phyloP scores from a whole-genome alignment of 1,140 invertebrate species.

The Formica selysi region DNA sequence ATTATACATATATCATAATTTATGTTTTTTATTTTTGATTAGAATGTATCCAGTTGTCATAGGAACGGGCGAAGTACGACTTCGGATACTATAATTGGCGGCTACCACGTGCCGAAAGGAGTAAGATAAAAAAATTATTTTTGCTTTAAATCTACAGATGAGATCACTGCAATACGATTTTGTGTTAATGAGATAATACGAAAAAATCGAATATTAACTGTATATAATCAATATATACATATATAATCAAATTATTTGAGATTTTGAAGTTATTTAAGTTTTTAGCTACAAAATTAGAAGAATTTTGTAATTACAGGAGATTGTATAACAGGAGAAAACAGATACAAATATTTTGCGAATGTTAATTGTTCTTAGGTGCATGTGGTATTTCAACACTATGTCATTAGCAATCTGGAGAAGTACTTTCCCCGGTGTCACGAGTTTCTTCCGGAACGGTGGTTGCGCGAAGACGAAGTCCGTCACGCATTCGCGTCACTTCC shows the following conservation, averaged over 20 bases:
- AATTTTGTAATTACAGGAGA: not conserved
- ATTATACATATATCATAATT: constrained; percentile 7
- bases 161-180: not conserved
- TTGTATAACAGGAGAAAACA: not conserved
- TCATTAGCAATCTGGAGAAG: constrained; percentile 91
- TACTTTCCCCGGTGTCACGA: constrained; percentile 90
- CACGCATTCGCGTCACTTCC: constrained; percentile 93
- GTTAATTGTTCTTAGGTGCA: constrained; percentile 88
- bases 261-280: not conserved
- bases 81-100: constrained; percentile 92
- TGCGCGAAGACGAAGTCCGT: constrained; percentile 83
- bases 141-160: not conserved
- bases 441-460: constrained; percentile 93
- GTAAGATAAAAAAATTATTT: constrained; percentile 86
- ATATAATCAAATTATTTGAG: not conserved
- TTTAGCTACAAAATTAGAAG: not conserved
- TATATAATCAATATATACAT: not conserved
- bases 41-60: constrained; percentile 96
- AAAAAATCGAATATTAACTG: not conserved
- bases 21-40: constrained; percentile 68
- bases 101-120: constrained; percentile 95
- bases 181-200: not conserved
- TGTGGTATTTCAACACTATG: constrained; percentile 93
- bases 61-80: constrained; percentile 94
- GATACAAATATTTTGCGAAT: not conserved